These are phyloP conservation scores for Remorina albescens DNA, from an alignment of 2,797 vertebrate species.

Conservation along the genomic window DNA sequence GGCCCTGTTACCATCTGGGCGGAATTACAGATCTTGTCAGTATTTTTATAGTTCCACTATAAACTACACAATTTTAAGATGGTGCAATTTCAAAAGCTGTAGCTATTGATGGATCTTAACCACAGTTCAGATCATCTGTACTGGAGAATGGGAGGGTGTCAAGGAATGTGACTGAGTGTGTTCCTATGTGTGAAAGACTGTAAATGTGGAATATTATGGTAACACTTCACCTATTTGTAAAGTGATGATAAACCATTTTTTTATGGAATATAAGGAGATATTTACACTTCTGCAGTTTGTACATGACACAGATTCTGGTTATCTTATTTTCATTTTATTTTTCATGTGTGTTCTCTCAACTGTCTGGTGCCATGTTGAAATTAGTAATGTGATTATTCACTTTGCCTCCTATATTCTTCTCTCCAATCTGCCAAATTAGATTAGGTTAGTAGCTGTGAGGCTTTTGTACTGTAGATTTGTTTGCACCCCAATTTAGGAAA, in stretches of 20 bases:
- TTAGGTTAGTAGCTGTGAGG: constrained; percentile 41
- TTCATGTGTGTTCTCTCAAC: constrained; percentile 26
- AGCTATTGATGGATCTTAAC: neutral
- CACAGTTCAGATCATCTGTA: neutral
- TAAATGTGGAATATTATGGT: neutral
- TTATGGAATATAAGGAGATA: neutral
- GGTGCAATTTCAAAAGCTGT: neutral
- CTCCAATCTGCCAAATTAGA: constrained; percentile 45
- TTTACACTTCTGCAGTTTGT: neutral
- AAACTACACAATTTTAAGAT: neutral
- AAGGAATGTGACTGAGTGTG: neutral
- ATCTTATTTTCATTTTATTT: no score
- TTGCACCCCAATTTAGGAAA: constrained; percentile 53
- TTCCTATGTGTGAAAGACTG: no score
- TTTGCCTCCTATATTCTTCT: constrained; percentile 28
- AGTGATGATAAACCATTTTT: neutral
- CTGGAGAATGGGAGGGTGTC: neutral
- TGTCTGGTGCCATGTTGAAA: constrained; percentile 41
- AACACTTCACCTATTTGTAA: neutral
- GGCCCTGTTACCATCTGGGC: constrained; percentile 16
- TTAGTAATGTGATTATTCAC: constrained; percentile 43
- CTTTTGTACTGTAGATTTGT: constrained; percentile 47
- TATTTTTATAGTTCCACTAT: neutral
- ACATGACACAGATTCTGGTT: neutral
- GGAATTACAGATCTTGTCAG: constrained; percentile 16